Percentiles rank a stretch among this genome's conserved stretches.
These are phyloP conservation scores for Hylaeus volcanicus DNA, from an alignment of 1,140 invertebrate genomes.

Conservation along the genomic window DNA sequence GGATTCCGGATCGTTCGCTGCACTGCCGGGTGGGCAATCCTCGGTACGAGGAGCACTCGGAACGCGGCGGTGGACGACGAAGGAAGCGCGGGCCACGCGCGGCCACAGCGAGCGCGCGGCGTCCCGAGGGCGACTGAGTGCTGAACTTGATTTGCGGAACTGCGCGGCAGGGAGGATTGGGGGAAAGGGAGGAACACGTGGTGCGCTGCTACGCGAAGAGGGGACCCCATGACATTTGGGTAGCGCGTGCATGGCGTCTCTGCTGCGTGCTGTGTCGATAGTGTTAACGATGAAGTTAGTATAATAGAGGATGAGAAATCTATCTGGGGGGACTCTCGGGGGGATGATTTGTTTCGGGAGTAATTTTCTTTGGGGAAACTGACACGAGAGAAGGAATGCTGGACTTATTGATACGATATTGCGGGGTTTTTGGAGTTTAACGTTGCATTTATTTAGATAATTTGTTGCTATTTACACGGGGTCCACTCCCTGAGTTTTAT, in stretches of 20 bases:
- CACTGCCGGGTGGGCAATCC: too few relatives aligned
- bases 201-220: conserved; percentile 22
- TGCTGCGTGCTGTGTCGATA: background rate
- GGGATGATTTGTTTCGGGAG: too few relatives aligned
- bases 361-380: too few relatives aligned
- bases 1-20: too few relatives aligned
- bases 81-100: background rate
- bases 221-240: conserved; percentile 13
- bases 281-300: background rate
- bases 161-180: conserved; percentile 25
- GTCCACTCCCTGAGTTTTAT: too few relatives aligned
- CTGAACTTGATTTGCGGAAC: conserved; percentile 45
- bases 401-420: too few relatives aligned
- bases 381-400: too few relatives aligned
- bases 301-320: background rate
- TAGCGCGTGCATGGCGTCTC: background rate
- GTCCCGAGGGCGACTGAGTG: conserved; percentile 56
- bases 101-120: background rate
- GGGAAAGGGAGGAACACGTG: conserved; percentile 49
- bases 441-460: too few relatives aligned
- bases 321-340: too few relatives aligned
- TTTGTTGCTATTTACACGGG: too few relatives aligned
- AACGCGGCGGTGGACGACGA: background rate
- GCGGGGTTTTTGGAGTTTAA: too few relatives aligned
- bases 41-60: background rate